A percentile compares a stretch with the other conserved stretches of the same genome.
phyloP scores from a whole-genome alignment of 1,140 invertebrate species.

The Drosophila oshimai region DNA sequence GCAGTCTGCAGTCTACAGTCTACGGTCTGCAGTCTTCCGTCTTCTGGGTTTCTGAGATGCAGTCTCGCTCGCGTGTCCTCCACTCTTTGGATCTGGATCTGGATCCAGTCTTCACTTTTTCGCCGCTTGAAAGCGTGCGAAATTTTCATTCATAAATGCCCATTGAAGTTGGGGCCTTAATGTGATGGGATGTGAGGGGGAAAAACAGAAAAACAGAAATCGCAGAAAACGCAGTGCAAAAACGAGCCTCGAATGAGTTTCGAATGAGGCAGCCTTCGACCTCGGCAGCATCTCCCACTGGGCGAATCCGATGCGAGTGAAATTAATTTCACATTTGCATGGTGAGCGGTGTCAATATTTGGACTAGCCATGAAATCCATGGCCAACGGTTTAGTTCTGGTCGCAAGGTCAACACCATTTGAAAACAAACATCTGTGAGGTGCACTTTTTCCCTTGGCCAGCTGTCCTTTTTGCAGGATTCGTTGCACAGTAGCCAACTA shows the following conservation, averaged over 20 bases:
- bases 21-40: neutral
- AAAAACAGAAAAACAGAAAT: too few species aligned
- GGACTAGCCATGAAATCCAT: slow-evolving; percentile 62
- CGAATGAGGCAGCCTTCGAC: slow-evolving; percentile 35
- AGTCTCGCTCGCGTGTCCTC: neutral
- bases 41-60: neutral
- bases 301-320: slow-evolving; percentile 58
- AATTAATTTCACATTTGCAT: slow-evolving; percentile 74
- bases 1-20: neutral
- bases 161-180: neutral
- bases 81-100: neutral
- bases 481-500: slow-evolving; percentile 44
- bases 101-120: neutral
- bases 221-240: neutral
- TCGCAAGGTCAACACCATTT: slow-evolving; percentile 62
- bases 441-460: slow-evolving; percentile 5
- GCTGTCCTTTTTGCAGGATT: slow-evolving; percentile 15
- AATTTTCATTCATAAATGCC: slow-evolving; percentile 73
- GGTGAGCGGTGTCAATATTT: slow-evolving; percentile 59
- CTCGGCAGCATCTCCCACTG: slow-evolving; percentile 12
- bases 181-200: too few species aligned
- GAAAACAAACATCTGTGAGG: slow-evolving; percentile 21
- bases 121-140: slow-evolving; percentile 49
- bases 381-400: slow-evolving; percentile 60
- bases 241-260: neutral